phyloP scores from a whole-genome alignment of 23 tunicate genomes.

The Botrylloides violaceus region DNA sequence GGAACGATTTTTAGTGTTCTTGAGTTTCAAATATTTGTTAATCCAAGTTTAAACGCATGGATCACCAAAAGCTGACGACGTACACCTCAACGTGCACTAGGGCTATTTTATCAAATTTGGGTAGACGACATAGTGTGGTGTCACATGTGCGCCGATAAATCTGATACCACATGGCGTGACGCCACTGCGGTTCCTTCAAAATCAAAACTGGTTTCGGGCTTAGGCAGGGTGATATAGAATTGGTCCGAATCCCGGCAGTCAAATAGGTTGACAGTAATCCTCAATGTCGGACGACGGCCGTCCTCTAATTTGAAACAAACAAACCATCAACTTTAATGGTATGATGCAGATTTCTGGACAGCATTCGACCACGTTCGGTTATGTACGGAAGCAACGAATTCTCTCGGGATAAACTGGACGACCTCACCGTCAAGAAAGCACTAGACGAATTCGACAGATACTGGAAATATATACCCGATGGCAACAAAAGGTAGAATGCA shows the following conservation, averaged over 20 bases:
- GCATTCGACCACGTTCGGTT: slow-evolving; percentile 63
- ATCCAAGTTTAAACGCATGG: no score
- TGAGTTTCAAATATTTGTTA: no score
- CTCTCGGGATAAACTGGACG: slow-evolving; percentile 68
- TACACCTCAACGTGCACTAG: no score
- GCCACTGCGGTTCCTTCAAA: no score
- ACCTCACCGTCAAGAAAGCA: slow-evolving; percentile 41
- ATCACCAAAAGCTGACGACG: no score
- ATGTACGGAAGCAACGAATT: slow-evolving; percentile 85
- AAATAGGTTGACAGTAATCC: neutral
- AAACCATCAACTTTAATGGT: no score
- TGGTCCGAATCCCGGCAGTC: neutral
- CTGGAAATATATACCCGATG: slow-evolving; percentile 77
- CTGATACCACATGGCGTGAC: no score
- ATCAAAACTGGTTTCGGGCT: no score
- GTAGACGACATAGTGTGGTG: no score
- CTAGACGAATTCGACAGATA: slow-evolving; percentile 74
- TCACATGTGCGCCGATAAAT: no score
- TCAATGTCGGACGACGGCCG: neutral
- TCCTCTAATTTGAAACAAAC: neutral
- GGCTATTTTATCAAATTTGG: no score
- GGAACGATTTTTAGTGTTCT: no score
- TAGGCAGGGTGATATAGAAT: neutral
- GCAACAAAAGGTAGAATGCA: slow-evolving; percentile 56
- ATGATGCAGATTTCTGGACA: slow-evolving; percentile 67